Evolutionary conservation across 2,888 invertebrate species (phyloP), one percentile per base, ranked within the genome.

Genomic region (Macrophya annulata): DNA sequence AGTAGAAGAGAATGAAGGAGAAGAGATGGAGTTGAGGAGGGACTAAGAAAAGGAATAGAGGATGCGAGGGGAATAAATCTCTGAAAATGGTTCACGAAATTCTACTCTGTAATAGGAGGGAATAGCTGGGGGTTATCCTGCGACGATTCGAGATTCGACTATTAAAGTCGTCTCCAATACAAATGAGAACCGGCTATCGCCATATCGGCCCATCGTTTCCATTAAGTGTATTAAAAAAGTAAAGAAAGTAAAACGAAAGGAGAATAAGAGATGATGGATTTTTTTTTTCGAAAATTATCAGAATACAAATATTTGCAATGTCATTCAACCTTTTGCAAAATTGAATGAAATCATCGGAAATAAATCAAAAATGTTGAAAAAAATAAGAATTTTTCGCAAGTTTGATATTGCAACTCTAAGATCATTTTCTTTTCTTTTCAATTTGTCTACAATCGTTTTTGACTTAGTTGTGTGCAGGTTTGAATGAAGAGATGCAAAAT

Each of bases 51-150:
- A 68, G 68, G 17, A 65, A 17, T 68, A 5, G 68, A 68, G 68
- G 31, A 37, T 37, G 68, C 6, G 37, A 15, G 68, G 68, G 68
- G 37, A 37, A 37, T 68, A 37, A 68, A 68, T 37, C 37, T 68
- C 37, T 37, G 37, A 37, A 37, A 68, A 68, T 37, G 68, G 68
- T 68, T 68, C 68, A 68, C 68, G 68, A 17, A 37, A 21, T 25
- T 68, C 68, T 68, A 68, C 68, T 68, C 17, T 68, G 17, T 37
- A 31, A 68, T 68, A 68, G 37, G 68, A 68, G 1, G 68, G 68
- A 68, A 68, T 37, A 68, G 68, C 37, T 68, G 1, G 37, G 12
- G 68, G 37, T 68, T 37, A 68, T 68, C 68, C 68, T 68, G 68
- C 68, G 10, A 68, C 37, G 25, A 37, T 37, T 15, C 37, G 37